Evolutionary conservation across 1,140 invertebrate species (phyloP), one percentile per base, ranked within the genome.

Genomic region (Antheraea mylitta): DNA sequence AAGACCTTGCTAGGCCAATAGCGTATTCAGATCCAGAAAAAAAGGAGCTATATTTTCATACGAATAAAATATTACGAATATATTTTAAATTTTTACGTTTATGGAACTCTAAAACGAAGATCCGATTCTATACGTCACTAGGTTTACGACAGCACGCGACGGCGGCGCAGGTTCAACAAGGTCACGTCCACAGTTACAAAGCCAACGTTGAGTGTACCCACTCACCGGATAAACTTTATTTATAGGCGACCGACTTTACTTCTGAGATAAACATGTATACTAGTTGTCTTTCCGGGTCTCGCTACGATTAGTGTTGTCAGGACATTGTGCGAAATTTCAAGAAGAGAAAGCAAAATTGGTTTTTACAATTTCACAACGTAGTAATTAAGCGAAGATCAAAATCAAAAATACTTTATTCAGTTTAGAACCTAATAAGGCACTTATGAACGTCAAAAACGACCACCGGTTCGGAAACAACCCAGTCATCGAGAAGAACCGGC

Each of bases 131-230:
- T 53, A 53, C 45, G 45, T 53, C 45, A 53, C 45, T 7, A 53
- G 11, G 16, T 53, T 53, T 53, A 53, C 45, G 16, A n/a, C 45
- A 53, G 45, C 11, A 53, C 45, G 16, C 45, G 45, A 38, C 66
- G 30, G 53, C 45, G 67, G 16, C 42, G 48, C 13, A 61, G 62
- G 53, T 69, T 53, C 63, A n/a, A 66, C 64, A 66, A 70, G 69
- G 69, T 70, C 69, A 53, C 16, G 9, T 53, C 59, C 64, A 70
- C 69, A 30, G 69, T 66, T 70, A 70, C 30, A n/a, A 18, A 53
- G 58, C 30, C 36, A 45, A 45, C 22, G 58, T 53, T 18, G 18
- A 53, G 45, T 13, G 45, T 2, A 53, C 45, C 45, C 45, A 53
- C 45, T 61, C 59, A 61, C 59, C 59, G 59, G 59, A 61, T 53